Evolutionary conservation across 2,113 vertebrate species (phyloP).

Genomic region (Syrrhaptes paradoxus): DNA sequence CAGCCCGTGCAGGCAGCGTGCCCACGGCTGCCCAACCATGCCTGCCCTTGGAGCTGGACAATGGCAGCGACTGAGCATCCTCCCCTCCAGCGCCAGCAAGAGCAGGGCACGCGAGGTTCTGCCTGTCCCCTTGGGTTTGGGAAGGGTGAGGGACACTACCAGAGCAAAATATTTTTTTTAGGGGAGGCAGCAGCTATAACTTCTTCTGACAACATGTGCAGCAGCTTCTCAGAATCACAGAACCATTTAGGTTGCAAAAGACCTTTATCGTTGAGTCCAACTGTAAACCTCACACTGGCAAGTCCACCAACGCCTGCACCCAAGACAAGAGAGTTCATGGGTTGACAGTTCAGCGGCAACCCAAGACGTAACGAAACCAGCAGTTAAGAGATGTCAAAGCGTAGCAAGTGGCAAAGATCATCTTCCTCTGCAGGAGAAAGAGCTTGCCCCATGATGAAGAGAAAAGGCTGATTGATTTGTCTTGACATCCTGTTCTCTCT

Average conservation of each 20-base stretch:
- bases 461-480: conserved; percentile 18
- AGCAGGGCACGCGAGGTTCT: neutral
- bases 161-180: neutral
- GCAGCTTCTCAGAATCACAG: neutral
- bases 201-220: neutral
- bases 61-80: neutral
- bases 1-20: accelerated
- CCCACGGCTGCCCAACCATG: accelerated
- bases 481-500: neutral
- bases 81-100: neutral
- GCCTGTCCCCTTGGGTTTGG: neutral
- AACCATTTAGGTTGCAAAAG: too few species aligned
- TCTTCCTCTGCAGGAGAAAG: neutral
- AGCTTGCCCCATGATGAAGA: neutral
- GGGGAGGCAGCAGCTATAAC: neutral
- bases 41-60: accelerated
- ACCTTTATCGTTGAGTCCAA: too few species aligned
- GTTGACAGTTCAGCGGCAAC: neutral
- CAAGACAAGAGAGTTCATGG: neutral
- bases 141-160: neutral
- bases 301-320: neutral
- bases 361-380: neutral
- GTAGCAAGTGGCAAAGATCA: neutral
- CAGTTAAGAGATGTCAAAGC: neutral
- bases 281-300: too few species aligned